A percentile compares a stretch with the other conserved stretches of the same genome.
Evolutionary conservation across 2,888 invertebrate species (phyloP).

Genomic region (Agonopterix subpropinquella): DNA sequence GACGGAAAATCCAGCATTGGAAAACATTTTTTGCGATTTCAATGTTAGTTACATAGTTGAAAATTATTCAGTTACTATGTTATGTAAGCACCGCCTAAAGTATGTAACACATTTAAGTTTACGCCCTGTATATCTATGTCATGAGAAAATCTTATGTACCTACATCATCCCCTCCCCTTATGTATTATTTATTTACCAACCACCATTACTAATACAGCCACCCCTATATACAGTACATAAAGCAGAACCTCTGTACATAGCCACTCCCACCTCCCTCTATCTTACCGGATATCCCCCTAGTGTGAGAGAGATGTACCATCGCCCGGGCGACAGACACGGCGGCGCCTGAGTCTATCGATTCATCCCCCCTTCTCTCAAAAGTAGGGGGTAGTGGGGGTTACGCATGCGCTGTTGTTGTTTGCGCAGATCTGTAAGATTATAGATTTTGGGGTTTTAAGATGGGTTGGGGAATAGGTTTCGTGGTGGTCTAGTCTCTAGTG

Average conservation of each 20-base stretch:
- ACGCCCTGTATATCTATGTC: too few relatives aligned
- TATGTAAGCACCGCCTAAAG: too few relatives aligned
- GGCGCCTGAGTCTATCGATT: slow-evolving; percentile 68
- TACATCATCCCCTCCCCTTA: too few relatives aligned
- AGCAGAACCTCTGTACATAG: slow-evolving; percentile 8
- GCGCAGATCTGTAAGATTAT: slow-evolving; percentile 38
- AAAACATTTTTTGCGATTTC: too few relatives aligned
- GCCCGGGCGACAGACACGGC: slow-evolving; percentile 55
- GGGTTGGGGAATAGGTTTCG: too few relatives aligned
- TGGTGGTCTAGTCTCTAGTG: too few relatives aligned
- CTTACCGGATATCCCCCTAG: slow-evolving; percentile 1
- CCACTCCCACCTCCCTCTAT: slow-evolving; percentile 15
- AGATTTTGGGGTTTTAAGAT: slow-evolving; percentile 25
- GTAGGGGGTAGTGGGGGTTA: slow-evolving; percentile 8
- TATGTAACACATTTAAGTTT: too few relatives aligned
- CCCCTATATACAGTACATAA: background rate
- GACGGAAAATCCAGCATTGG: too few relatives aligned
- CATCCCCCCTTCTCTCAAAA: slow-evolving; percentile 16
- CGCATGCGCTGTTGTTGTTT: slow-evolving; percentile 58
- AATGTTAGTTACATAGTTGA: too few relatives aligned
- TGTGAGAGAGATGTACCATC: slow-evolving; percentile 14
- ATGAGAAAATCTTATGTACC: too few relatives aligned
- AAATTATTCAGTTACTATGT: too few relatives aligned
- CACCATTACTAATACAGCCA: background rate
- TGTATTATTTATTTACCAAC: too few relatives aligned